Conservation (phyloP, 2,113 vertebrate species). For the Podarcis muralis region DNA sequence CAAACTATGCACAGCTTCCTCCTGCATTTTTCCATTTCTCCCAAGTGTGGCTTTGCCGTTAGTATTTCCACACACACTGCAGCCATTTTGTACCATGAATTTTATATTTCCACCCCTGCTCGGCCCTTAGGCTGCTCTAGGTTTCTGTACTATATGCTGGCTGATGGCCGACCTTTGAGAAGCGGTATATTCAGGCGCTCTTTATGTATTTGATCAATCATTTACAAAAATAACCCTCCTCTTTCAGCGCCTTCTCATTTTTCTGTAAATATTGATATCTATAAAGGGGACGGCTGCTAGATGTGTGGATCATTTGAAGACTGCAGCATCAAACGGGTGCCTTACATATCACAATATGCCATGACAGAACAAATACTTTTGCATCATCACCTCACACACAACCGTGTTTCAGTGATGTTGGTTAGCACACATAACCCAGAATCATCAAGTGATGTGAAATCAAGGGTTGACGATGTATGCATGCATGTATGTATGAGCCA, state of each 20-base stretch:
- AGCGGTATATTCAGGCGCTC: neutral
- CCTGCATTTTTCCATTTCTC: constrained; percentile 25
- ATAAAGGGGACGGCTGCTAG: neutral
- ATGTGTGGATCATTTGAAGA: neutral
- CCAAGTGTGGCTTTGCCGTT: constrained; percentile 20
- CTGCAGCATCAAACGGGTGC: rapidly evolving
- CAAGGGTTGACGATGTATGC: no score
- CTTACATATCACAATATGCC: neutral
- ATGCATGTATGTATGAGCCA: neutral
- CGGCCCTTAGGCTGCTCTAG: neutral
- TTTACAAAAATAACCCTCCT: neutral
- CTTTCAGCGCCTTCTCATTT: neutral
- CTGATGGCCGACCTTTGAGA: constrained; percentile 18
- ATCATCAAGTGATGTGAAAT: neutral
- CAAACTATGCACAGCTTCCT: neutral
- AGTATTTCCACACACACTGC: constrained; percentile 27
- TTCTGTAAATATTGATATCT: constrained; percentile 2
- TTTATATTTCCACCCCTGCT: constrained; percentile 12
- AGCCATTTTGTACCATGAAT: constrained; percentile 14
- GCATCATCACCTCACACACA: neutral
- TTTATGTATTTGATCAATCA: neutral
- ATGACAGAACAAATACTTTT: neutral
- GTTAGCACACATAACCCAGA: neutral
- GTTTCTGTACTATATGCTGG: neutral
- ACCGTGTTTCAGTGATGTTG: neutral